These are phyloP conservation scores for Acleris cristana DNA, from an alignment of 2,888 invertebrate genomes.

Conservation along the genomic window DNA sequence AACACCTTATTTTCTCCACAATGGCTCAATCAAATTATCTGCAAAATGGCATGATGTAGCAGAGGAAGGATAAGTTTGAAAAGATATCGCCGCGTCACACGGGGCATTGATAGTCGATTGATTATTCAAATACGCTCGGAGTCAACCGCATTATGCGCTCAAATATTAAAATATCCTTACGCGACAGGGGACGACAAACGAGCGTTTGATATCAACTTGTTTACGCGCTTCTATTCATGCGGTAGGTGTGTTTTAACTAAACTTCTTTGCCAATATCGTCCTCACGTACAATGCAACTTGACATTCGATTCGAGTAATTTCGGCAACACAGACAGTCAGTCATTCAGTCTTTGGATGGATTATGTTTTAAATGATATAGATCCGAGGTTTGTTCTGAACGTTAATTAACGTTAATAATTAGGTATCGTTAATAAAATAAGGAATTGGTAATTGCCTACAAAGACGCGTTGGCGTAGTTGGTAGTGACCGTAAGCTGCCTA, in stretches of 20 bases:
- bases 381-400: too few relatives aligned
- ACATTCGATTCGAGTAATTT: too few relatives aligned
- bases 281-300: too few relatives aligned
- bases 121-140: constrained; percentile 67
- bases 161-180: constrained; percentile 52
- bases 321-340: too few relatives aligned
- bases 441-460: too few relatives aligned
- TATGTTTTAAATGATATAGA: too few relatives aligned
- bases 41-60: constrained; percentile 50
- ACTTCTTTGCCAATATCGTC: too few relatives aligned
- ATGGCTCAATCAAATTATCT: constrained; percentile 69
- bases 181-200: constrained; percentile 49
- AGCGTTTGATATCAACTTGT: constrained; percentile 49
- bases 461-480: too few relatives aligned
- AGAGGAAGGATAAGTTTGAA: constrained; percentile 58
- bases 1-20: constrained; percentile 55
- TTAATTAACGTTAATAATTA: too few relatives aligned
- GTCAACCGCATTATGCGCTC: constrained; percentile 44
- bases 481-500: too few relatives aligned
- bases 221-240: constrained; percentile 4
- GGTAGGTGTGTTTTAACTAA: neutral
- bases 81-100: constrained; percentile 68
- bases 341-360: too few relatives aligned
- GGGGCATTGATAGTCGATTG: constrained; percentile 75
- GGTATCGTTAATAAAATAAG: too few relatives aligned